Base-by-base conservation (phyloP, 2,797 vertebrate species). In the Nyctalus aviator region DNA sequence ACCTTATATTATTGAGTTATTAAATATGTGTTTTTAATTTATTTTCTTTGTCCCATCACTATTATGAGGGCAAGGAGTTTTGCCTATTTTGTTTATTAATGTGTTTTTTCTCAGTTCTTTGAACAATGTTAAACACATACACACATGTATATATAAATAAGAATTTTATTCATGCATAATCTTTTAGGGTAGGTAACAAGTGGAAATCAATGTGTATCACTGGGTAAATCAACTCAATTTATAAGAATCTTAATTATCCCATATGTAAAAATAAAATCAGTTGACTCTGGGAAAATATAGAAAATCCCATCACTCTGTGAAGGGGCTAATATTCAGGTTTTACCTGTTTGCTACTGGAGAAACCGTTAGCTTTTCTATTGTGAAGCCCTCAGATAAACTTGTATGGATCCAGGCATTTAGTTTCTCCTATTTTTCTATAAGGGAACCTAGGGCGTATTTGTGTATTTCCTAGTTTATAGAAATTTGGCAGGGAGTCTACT, bases 301-400 rank as follows among this genome's bases (percentile, higher is more conserved):
- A 84, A n/a, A 78, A 90, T 75, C 3, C 21, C 71, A 21, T 93
- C 20, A 69, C 76, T 88, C 59, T 89, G 8, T 66, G 46, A 95
- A 85, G 8, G 25, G 2, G 35, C 53, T 14, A 81, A 62, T 78
- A 84, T 32, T 90, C 41, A 91, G 13, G 11, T 71, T 89, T 86
- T 57, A 71, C 2, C 2, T 82, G 90, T 91, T 82, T 44, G 35
- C 41, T 69, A 20, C 35, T 62, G n/a, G 48, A 55, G 75, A 72
- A 17, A 41, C 2, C 8, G 73, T 82, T 71, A 76, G 1, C 13
- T 4, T 92, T 93, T 86, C 17, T 88, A 7, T 21, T 76, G 68
- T 81, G 35, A 92, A 46, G 20, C 23, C 1, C 8, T 64, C 90
- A 66, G 48, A 2, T 90, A 18, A 64, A 81, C 8, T 86, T 92